Conservation (phyloP, 2,113 vertebrate species). For the Opisthocomus hoazin region DNA sequence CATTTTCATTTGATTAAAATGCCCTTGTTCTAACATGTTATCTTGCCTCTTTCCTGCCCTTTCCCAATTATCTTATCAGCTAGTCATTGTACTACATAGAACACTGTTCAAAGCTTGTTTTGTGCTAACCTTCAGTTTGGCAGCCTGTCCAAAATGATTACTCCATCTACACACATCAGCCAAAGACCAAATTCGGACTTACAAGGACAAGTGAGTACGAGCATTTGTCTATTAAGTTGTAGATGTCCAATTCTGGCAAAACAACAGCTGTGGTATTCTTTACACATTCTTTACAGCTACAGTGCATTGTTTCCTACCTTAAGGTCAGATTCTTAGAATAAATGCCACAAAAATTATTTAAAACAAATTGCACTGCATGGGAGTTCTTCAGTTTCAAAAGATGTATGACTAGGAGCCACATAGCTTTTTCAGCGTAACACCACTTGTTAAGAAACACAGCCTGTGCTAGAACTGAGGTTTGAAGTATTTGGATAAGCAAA, state of each 20-base stretch:
- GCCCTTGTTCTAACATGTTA: neutral
- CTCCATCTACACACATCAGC: neutral
- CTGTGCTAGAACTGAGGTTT: neutral
- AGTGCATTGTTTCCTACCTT: neutral
- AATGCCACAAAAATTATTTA: neutral
- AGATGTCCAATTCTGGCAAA: neutral
- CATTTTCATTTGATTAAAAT: neutral
- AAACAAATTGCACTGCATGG: neutral
- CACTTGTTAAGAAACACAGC: neutral
- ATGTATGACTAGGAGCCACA: neutral
- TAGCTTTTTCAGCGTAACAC: neutral
- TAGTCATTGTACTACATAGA: neutral
- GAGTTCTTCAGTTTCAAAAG: neutral
- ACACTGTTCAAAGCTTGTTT: neutral
- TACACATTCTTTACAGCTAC: neutral
- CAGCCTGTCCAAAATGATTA: constrained; percentile 5
- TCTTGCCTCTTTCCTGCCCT: neutral
- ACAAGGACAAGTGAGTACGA: constrained; percentile 15
- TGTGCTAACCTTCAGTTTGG: constrained; percentile 18
- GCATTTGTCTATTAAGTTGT: neutral
- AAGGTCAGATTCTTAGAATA: neutral
- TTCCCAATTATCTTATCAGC: constrained; percentile 5
- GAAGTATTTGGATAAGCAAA: neutral
- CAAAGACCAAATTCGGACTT: constrained; percentile 4
- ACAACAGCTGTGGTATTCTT: constrained; percentile 1